phyloP scores from a whole-genome alignment of 2,888 invertebrate species.

The Crematogaster levior region DNA sequence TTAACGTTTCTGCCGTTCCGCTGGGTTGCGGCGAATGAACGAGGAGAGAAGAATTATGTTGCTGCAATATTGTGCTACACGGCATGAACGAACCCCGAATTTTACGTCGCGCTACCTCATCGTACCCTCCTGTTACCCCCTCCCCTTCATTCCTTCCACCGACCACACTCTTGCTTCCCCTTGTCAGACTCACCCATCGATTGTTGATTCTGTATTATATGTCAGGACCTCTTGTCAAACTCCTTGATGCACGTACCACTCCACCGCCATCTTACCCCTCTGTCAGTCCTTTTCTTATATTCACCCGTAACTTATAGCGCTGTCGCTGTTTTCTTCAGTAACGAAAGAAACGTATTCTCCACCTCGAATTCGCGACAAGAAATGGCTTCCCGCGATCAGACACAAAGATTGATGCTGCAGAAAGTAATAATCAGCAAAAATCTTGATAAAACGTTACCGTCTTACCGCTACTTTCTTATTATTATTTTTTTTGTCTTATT shows the following conservation, averaged over 20 bases:
- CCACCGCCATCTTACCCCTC: constrained; percentile 20
- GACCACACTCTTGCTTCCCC: constrained; percentile 53
- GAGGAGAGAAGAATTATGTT: constrained; percentile 86
- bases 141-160: constrained; percentile 50
- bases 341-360: constrained; percentile 50
- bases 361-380: constrained; percentile 29
- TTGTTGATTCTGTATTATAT: constrained; percentile 82
- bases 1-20: constrained; percentile 83
- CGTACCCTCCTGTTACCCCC: constrained; percentile 48
- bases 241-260: constrained; percentile 60
- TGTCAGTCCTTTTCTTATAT: constrained; percentile 40
- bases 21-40: constrained; percentile 80
- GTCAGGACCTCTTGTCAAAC: constrained; percentile 73
- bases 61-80: constrained; percentile 85
- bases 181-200: constrained; percentile 70
- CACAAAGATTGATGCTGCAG: constrained; percentile 30
- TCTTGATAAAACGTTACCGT: not conserved
- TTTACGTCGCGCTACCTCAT: constrained; percentile 70
- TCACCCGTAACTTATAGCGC: constrained; percentile 57
- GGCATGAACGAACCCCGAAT: constrained; percentile 81
- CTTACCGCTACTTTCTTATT: not conserved
- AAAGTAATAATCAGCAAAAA: not conserved
- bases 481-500: not conserved
- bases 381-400: constrained; percentile 34
- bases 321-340: constrained; percentile 62